These are phyloP conservation scores for Caradrina clavipalpis DNA, from an alignment of 2,888 invertebrate genomes.

Conservation along the genomic window DNA sequence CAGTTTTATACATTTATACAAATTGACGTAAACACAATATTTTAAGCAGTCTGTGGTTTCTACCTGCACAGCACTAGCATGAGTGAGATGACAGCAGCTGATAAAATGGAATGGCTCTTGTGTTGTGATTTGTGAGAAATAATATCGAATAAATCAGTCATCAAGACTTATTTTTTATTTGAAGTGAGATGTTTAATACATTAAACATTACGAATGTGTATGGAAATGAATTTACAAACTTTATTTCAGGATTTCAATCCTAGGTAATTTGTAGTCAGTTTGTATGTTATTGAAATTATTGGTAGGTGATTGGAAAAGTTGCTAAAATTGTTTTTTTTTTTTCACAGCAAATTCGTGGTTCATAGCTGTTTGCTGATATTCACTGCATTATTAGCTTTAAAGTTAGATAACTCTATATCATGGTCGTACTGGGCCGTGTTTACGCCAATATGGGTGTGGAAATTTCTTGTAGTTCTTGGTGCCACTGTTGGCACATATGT, in stretches of 20 bases:
- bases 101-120: conserved; percentile 38
- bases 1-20: background rate
- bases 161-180: conserved; percentile 49
- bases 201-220: conserved; percentile 81
- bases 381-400: conserved; percentile 96
- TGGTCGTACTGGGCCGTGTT: conserved; percentile 99
- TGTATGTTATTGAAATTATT: conserved; percentile 51
- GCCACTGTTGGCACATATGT: conserved; percentile 98
- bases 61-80: conserved; percentile 12
- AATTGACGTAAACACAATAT: conserved; percentile 2
- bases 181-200: conserved; percentile 74
- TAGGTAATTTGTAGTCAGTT: conserved; percentile 90
- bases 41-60: conserved; percentile 29
- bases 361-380: conserved; percentile 98
- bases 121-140: conserved; percentile 53
- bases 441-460: conserved; percentile 99
- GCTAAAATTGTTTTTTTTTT: conserved; percentile 76
- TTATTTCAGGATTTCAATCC: conserved; percentile 98
- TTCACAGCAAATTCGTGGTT: conserved; percentile 98
- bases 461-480: conserved; percentile 96
- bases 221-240: conserved; percentile 96
- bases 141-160: conserved; percentile 43
- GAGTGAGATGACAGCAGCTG: conserved; percentile 24
- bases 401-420: conserved; percentile 96
- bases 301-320: conserved; percentile 35